These are phyloP conservation scores for Oryzias sinensis DNA, from an alignment of 2,797 vertebrate genomes.

Conservation along the genomic window DNA sequence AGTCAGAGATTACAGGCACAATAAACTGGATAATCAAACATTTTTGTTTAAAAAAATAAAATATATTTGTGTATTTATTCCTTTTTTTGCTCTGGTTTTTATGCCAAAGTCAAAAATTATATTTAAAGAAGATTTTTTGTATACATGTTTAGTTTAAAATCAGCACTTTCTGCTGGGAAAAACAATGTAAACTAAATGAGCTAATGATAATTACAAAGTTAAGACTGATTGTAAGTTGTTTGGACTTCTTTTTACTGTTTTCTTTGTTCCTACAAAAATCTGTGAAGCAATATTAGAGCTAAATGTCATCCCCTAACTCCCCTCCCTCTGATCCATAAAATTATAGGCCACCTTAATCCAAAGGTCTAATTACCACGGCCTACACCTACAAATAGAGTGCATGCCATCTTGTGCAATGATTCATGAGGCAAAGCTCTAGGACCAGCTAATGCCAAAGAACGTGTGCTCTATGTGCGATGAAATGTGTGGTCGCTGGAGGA, in stretches of 20 bases:
- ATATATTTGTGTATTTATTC: too few relatives aligned
- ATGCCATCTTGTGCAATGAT: conserved; percentile 20
- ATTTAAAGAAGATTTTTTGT: too few relatives aligned
- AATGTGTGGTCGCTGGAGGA: too few relatives aligned
- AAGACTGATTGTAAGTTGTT: conserved; percentile 2
- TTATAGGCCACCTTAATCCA: conserved; percentile 36
- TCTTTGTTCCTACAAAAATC: conserved; percentile 1
- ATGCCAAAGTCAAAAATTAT: too few relatives aligned
- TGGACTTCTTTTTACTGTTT: conserved; percentile 1
- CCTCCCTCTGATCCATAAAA: conserved; percentile 22
- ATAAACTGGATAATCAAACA: too few relatives aligned
- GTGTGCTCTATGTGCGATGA: conserved; percentile 13
- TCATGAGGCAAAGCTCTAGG: conserved; percentile 12
- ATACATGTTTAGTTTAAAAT: too few relatives aligned
- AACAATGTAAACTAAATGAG: too few relatives aligned
- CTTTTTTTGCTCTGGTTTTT: too few relatives aligned
- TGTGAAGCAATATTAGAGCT: conserved; percentile 7
- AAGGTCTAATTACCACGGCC: conserved; percentile 41
- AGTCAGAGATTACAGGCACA: too few relatives aligned
- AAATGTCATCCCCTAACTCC: conserved; percentile 5
- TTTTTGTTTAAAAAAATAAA: too few relatives aligned
- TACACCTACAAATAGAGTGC: conserved; percentile 31
- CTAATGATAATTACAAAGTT: background rate
- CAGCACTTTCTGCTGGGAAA: too few relatives aligned
- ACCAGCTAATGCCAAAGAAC: conserved; percentile 17